Conservation (phyloP, 1,140 invertebrate species). For the Drosophila sproati region DNA sequence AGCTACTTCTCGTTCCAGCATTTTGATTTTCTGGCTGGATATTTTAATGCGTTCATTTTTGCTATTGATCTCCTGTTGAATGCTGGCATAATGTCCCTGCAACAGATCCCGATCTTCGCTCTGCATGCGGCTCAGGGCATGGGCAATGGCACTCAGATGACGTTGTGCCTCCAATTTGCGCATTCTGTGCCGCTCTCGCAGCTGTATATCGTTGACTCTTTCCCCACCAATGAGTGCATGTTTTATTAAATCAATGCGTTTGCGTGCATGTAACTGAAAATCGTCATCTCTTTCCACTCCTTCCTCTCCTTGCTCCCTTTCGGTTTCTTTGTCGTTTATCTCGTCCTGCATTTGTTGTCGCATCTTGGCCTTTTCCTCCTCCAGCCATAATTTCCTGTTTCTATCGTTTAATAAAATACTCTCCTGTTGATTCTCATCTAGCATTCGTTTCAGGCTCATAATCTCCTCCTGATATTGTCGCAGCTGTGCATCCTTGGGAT, state of each 20-base stretch:
- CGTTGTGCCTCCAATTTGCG: slow-evolving; percentile 90
- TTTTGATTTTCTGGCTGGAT: slow-evolving; percentile 87
- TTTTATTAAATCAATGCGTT: slow-evolving; percentile 89
- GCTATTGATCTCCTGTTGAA: slow-evolving; percentile 90
- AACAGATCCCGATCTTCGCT: slow-evolving; percentile 87
- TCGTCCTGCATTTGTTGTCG: slow-evolving; percentile 83
- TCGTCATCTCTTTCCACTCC: slow-evolving; percentile 18
- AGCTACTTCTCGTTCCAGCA: slow-evolving; percentile 90
- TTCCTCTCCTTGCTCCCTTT: background rate
- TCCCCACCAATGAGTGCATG: slow-evolving; percentile 93
- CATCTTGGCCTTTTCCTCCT: slow-evolving; percentile 68
- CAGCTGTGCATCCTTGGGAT: slow-evolving; percentile 96
- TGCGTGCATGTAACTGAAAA: slow-evolving; percentile 82
- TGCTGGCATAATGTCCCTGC: slow-evolving; percentile 89
- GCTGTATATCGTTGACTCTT: slow-evolving; percentile 89
- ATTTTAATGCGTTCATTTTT: slow-evolving; percentile 90
- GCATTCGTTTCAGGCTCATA: slow-evolving; percentile 89
- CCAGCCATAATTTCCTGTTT: slow-evolving; percentile 1
- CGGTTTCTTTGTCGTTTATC: slow-evolving; percentile 75
- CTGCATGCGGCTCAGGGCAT: slow-evolving; percentile 89
- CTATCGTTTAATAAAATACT: slow-evolving; percentile 6
- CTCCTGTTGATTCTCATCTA: slow-evolving; percentile 85
- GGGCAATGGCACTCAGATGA: slow-evolving; percentile 88
- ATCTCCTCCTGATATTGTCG: slow-evolving; percentile 95
- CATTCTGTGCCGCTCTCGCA: slow-evolving; percentile 89